Conservation (phyloP, 2,888 invertebrate genomes). For the Yponomeuta malinellus region DNA sequence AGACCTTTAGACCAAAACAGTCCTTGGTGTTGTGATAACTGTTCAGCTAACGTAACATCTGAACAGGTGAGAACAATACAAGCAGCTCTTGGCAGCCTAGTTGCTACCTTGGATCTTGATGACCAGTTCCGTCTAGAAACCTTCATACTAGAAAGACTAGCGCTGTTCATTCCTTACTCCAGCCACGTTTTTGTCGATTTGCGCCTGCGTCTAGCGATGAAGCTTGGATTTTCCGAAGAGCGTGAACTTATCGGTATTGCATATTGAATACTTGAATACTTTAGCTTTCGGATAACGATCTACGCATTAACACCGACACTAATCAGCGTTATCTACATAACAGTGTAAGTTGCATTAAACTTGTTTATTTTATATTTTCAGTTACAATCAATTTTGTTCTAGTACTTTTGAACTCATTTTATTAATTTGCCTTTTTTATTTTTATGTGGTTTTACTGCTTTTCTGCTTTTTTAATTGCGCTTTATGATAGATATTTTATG, state of each 20-base stretch:
- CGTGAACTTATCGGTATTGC: conserved; percentile 48
- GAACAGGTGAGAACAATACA: conserved; percentile 63
- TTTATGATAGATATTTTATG: no score
- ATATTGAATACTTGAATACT: not conserved
- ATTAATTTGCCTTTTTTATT: no score
- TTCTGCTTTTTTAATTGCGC: no score
- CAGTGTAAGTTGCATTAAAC: not conserved
- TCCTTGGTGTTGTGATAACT: conserved; percentile 76
- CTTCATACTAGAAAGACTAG: conserved; percentile 43
- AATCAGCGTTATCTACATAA: not conserved
- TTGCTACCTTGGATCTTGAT: conserved; percentile 63
- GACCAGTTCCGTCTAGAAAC: conserved; percentile 62
- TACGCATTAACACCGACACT: not conserved
- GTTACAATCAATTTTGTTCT: not conserved
- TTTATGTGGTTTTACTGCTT: no score
- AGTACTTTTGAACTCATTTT: no score
- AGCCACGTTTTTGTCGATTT: conserved; percentile 61
- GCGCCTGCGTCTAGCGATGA: conserved; percentile 45
- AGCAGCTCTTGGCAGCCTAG: conserved; percentile 69
- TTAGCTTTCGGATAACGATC: not conserved
- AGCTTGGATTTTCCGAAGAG: conserved; percentile 44
- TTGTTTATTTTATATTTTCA: not conserved
- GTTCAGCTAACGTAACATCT: conserved; percentile 46
- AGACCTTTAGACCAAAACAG: conserved; percentile 59
- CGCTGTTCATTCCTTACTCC: conserved; percentile 49